Percentiles rank a stretch among this genome's conserved stretches.
These are phyloP conservation scores for Onthophagus sagittarius DNA, from an alignment of 2,888 invertebrate species.

Conservation along the genomic window DNA sequence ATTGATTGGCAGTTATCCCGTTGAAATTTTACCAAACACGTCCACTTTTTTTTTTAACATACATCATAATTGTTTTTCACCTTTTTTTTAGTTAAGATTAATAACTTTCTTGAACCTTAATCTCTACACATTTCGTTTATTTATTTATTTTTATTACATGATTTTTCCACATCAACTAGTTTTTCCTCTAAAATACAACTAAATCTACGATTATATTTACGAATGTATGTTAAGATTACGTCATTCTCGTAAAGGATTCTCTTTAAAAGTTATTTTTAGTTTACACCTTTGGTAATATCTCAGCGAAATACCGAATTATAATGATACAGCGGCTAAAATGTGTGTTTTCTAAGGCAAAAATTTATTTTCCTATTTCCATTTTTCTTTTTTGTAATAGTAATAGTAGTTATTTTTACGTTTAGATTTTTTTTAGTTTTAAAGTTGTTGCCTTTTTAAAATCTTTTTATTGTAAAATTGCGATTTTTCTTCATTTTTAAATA, in stretches of 20 bases:
- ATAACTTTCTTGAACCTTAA: too few species aligned
- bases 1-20: background rate
- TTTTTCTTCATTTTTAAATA: too few species aligned
- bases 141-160: constrained; percentile 10
- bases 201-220: too few species aligned
- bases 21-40: constrained; percentile 3
- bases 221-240: background rate
- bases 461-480: background rate
- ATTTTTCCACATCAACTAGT: constrained; percentile 5
- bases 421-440: background rate
- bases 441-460: background rate
- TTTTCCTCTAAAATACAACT: constrained; percentile 1
- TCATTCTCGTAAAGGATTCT: background rate
- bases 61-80: too few species aligned
- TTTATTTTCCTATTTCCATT: too few species aligned
- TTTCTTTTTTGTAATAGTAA: too few species aligned
- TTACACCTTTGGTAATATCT: background rate
- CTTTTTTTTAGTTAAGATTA: background rate
- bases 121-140: constrained; percentile 4
- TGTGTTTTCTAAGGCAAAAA: background rate
- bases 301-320: background rate
- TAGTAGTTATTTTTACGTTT: too few species aligned
- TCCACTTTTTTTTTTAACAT: background rate
- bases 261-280: too few species aligned
- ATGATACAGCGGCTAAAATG: background rate